These are phyloP conservation scores for Micronycteris hirsuta DNA, from an alignment of 2,113 vertebrate species.

Conservation along the genomic window DNA sequence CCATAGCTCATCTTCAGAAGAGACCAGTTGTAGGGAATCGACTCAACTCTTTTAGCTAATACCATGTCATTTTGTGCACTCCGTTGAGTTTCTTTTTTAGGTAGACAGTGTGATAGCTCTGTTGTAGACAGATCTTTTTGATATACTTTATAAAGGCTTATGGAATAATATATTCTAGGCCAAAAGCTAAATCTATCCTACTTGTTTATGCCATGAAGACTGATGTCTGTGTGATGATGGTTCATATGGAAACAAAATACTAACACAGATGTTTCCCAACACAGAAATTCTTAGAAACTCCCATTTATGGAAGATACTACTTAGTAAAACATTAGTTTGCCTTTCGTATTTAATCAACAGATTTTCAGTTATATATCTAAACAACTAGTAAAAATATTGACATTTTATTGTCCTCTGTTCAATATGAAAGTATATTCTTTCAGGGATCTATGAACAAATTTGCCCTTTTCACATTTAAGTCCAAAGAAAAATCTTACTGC, in stretches of 20 bases:
- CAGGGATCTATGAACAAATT: not conserved
- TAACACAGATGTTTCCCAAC: constrained; percentile 28
- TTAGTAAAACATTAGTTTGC: constrained; percentile 45
- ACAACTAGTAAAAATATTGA: constrained; percentile 41
- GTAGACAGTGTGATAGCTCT: not conserved
- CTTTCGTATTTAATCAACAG: constrained; percentile 49
- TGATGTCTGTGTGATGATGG: constrained; percentile 52
- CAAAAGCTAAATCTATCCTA: constrained; percentile 34
- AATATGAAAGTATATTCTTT: constrained; percentile 1
- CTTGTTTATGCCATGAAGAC: constrained; percentile 37
- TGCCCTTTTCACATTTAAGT: not conserved
- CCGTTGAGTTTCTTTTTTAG: not conserved
- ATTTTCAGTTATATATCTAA: constrained; percentile 17
- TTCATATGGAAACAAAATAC: constrained; percentile 68
- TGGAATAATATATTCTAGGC: constrained; percentile 7
- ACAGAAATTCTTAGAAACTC: constrained; percentile 38
- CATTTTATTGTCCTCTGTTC: constrained; percentile 12
- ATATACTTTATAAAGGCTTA: not conserved
- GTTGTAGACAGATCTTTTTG: constrained; percentile 17
- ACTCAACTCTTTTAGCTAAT: not conserved
- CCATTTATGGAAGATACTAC: constrained; percentile 51
- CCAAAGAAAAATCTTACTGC: not conserved
- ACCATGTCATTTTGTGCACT: not conserved
- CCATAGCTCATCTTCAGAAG: not conserved
- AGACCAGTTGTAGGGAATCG: not conserved